Percentiles rank a stretch among this genome's conserved stretches.
Evolutionary conservation across 2,113 vertebrate genomes (phyloP).

Genomic region (Crotalus tigris): DNA sequence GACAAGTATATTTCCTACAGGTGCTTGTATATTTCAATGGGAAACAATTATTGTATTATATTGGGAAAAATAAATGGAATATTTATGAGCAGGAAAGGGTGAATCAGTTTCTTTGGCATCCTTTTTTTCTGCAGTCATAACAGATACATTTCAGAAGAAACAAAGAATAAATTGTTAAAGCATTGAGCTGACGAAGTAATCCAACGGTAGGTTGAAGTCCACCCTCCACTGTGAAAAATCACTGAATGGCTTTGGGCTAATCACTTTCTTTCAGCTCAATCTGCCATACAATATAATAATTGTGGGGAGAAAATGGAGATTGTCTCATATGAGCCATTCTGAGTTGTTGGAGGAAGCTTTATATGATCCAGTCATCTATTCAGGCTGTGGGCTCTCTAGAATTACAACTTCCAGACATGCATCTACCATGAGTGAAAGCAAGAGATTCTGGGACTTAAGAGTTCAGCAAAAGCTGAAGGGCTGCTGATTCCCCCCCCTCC

Average conservation of each 20-base stretch:
- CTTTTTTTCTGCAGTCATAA: background rate
- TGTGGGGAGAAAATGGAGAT: background rate
- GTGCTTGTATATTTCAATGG: background rate
- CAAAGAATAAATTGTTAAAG: background rate
- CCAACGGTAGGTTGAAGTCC: background rate
- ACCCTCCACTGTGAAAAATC: background rate
- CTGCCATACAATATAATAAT: background rate
- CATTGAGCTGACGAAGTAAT: background rate
- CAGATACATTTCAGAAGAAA: background rate
- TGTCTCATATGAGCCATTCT: background rate
- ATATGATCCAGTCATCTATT: background rate
- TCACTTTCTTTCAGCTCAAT: background rate
- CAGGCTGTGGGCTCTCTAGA: background rate
- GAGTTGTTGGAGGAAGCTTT: background rate
- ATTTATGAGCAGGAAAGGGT: background rate
- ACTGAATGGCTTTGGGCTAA: background rate
- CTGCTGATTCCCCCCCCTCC: background rate
- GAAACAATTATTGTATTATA: background rate
- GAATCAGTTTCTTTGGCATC: background rate
- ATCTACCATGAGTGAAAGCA: background rate
- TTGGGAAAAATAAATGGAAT: background rate
- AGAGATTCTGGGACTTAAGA: background rate
- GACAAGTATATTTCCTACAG: background rate
- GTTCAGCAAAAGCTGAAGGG: background rate
- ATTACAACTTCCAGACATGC: background rate